These are phyloP conservation scores for Danionella cerebrum DNA, from an alignment of 2,113 vertebrate genomes.

Conservation along the genomic window DNA sequence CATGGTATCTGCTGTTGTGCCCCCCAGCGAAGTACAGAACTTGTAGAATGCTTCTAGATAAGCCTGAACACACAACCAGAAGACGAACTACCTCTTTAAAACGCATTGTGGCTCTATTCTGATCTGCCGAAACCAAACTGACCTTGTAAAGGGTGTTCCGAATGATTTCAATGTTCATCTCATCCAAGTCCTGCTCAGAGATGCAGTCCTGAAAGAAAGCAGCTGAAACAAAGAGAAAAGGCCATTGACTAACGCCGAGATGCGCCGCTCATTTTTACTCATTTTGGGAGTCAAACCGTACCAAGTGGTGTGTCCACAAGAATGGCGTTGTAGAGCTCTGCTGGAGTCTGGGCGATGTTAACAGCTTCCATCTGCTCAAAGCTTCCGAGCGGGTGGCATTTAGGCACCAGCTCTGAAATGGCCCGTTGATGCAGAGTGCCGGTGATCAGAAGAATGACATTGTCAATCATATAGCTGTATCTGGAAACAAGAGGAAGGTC, in stretches of 20 bases:
- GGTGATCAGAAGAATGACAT: conserved; percentile 95
- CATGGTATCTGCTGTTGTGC: conserved; percentile 93
- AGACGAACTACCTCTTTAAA: neutral
- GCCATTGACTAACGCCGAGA: neutral
- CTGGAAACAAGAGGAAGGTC: conserved; percentile 48
- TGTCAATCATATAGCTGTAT: conserved; percentile 99
- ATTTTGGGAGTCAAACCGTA: conserved; percentile 46
- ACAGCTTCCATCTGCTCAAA: conserved; percentile 99
- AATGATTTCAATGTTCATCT: conserved; percentile 99
- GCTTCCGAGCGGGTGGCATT: conserved; percentile 94
- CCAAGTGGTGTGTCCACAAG: conserved; percentile 95
- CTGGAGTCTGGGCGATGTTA: conserved; percentile 96
- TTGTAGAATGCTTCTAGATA: conserved; percentile 97
- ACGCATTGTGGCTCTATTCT: too few species aligned
- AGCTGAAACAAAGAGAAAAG: conserved; percentile 61
- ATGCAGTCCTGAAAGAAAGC: conserved; percentile 99
- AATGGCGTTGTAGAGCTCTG: conserved; percentile 96
- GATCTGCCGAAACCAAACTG: neutral
- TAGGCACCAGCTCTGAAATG: conserved; percentile 91
- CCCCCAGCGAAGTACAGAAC: conserved; percentile 88
- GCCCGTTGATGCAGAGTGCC: conserved; percentile 94
- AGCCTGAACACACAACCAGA: conserved; percentile 61
- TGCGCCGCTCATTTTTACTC: neutral
- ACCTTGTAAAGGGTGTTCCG: conserved; percentile 98
- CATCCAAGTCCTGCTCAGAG: conserved; percentile 95